Conservation (phyloP, 2,113 vertebrate genomes). For the Galemys pyrenaicus region DNA sequence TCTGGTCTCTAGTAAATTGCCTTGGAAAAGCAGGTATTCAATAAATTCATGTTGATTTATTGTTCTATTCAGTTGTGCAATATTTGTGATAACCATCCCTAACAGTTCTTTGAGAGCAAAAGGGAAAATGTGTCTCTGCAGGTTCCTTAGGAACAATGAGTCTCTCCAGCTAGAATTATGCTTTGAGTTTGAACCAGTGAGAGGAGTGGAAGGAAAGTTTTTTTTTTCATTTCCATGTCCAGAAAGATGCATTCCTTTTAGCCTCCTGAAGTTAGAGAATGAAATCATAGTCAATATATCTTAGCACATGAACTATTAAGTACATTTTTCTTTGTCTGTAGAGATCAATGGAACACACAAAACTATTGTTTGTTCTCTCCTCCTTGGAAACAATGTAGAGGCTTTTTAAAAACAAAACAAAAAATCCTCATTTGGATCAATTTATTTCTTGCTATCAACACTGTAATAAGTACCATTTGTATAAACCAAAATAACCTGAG, state of each 20-base stretch:
- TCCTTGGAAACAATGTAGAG: neutral
- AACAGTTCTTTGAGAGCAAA: neutral
- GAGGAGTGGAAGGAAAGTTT: neutral
- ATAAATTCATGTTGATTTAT: conserved; percentile 20
- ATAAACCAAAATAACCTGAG: conserved; percentile 32
- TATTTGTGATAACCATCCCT: neutral
- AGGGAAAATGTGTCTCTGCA: neutral
- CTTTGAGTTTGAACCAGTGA: neutral
- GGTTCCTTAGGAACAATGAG: neutral
- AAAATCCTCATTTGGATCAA: neutral
- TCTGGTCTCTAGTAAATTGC: neutral
- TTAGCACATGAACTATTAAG: conserved; percentile 37
- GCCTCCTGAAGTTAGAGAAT: neutral
- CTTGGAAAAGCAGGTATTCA: neutral
- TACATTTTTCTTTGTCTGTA: conserved; percentile 65
- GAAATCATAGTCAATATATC: conserved; percentile 44
- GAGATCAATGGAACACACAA: conserved; percentile 49
- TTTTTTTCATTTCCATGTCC: conserved; percentile 20
- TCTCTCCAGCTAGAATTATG: neutral
- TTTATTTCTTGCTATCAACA: neutral
- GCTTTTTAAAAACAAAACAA: neutral
- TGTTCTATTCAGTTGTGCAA: neutral
- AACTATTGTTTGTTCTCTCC: neutral
- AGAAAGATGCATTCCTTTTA: conserved; percentile 31
- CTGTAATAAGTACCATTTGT: conserved; percentile 12